Evolutionary conservation across 2,888 invertebrate genomes (phyloP), one percentile per base, ranked within the genome.

Genomic region (Lordiphosa fenestrarum): DNA sequence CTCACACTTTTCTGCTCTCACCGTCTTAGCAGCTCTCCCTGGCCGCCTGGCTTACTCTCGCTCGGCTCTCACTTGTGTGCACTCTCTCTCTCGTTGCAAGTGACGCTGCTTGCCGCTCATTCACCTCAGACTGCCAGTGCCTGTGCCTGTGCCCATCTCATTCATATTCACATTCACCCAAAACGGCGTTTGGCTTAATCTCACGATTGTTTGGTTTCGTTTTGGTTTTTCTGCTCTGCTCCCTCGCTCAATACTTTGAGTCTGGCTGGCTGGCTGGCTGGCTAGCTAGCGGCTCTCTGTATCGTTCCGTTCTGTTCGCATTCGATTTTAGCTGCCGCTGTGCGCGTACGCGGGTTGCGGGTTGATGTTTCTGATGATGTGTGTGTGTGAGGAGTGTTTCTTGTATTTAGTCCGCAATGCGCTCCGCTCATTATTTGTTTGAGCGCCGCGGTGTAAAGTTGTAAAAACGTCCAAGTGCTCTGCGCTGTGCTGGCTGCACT

Each of bases 381-480:
- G 54, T 72, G 63, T 80, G 69, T 78, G 71, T 67, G 78, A 76
- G 83, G 74, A 83, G 83, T 75, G 77, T 80, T 76, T 84, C 82
- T 82, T 76, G 84, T 82, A 74, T 82, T 82, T 74, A 82, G 80
- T 77, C 82, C 76, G 82, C 78, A 76, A 76, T 83, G 83, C 75
- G 72, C 83, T 72, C 77, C 78, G 85, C 87, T 87, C 87, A 87
- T 87, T 87, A 86, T 87, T 86, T 85, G 84, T 86, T 86, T 86
- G 87, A 87, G 87, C 86, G 87, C 86, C 86, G 87, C 85, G 87
- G 86, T 86, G 87, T 87, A 86, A 87, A 87, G 87, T 87, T 87
- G 87, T 87, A 86, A 86, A 86, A 85, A 84, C 44, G 80, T 85
- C 80, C 69, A 80, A 82, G 78, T 76, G 74, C 78, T 82, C 39